Conservation (phyloP, 2,113 vertebrate species). For the Mystacornis crossleyi region DNA sequence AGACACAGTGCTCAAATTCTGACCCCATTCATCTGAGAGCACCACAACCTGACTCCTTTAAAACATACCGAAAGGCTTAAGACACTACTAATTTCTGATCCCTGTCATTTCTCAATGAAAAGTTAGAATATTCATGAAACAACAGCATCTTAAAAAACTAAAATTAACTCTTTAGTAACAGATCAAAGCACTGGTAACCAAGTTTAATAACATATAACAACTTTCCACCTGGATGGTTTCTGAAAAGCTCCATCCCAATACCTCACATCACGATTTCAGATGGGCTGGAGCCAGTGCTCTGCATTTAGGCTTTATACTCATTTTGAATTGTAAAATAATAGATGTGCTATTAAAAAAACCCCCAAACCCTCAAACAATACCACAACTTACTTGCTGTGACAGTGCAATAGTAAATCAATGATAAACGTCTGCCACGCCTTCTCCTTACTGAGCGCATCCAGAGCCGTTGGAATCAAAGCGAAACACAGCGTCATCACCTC, state of each 20-base stretch:
- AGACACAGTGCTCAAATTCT: background rate
- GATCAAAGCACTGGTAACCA: background rate
- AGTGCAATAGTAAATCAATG: conserved; percentile 96
- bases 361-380: rapidly evolving
- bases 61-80: background rate
- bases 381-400: conserved; percentile 95
- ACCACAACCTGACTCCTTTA: background rate
- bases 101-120: background rate
- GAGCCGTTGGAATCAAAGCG: conserved; percentile 94
- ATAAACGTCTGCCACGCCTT: conserved; percentile 99
- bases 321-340: background rate
- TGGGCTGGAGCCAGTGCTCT: background rate
- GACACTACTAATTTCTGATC: background rate
- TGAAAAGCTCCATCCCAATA: background rate
- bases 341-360: background rate
- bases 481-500: conserved; percentile 99
- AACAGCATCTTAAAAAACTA: background rate
- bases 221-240: background rate
- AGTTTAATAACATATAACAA: background rate
- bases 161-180: background rate
- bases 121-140: background rate
- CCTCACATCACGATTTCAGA: background rate
- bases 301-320: background rate
- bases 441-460: conserved; percentile 98
- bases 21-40: background rate